Conservation (phyloP, 2,113 vertebrate species). For the Loxodonta africana region DNA sequence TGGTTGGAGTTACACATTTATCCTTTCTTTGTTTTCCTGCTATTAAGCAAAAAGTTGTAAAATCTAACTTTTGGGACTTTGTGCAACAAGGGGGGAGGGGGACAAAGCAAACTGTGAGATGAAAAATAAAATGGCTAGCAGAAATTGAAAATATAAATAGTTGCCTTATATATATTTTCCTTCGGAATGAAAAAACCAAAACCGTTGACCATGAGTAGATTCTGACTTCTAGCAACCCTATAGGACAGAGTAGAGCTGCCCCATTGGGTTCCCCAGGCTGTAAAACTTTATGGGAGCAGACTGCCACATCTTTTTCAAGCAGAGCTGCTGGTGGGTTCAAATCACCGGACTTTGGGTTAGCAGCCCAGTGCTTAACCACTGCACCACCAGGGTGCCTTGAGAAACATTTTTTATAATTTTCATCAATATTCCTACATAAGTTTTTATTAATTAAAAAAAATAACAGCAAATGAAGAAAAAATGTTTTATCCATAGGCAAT, state of each 20-base stretch:
- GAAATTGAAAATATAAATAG: conserved; percentile 1
- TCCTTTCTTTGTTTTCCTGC: background rate
- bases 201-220: background rate
- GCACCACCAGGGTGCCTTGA: background rate
- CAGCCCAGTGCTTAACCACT: background rate
- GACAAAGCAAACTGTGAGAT: background rate
- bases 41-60: background rate
- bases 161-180: background rate
- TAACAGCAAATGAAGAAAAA: background rate
- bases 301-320: background rate
- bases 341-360: background rate
- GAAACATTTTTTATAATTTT: background rate
- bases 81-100: background rate
- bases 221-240: background rate
- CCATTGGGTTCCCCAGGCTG: background rate
- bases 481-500: background rate
- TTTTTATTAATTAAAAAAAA: background rate
- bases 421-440: background rate
- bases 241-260: background rate
- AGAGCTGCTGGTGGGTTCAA: background rate
- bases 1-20: background rate
- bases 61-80: background rate
- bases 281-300: background rate
- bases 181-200: background rate
- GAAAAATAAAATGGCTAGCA: background rate